These are phyloP conservation scores for Tyria jacobaeae DNA, from an alignment of 2,888 invertebrate species.

Conservation along the genomic window DNA sequence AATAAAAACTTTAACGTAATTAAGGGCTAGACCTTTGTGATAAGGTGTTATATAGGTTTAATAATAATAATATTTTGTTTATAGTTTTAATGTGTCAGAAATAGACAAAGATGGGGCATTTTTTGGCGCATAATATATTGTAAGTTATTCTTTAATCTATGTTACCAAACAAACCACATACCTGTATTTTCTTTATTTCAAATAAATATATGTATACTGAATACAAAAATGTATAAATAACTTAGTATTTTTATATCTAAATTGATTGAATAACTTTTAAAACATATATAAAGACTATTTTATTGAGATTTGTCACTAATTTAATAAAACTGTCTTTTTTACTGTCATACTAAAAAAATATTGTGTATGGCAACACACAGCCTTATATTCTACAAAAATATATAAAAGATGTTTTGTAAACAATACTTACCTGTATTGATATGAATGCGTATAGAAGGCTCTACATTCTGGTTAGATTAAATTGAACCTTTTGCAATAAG, in stretches of 20 bases:
- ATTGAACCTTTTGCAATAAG: too few species aligned
- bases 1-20: not conserved
- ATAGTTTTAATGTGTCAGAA: not conserved
- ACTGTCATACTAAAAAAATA: not conserved
- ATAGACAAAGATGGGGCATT: too few species aligned
- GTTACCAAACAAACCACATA: not conserved
- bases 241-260: constrained; percentile 1
- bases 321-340: not conserved
- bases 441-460: not conserved
- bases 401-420: too few species aligned
- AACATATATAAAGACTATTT: not conserved
- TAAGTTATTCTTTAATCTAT: not conserved
- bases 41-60: not conserved
- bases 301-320: not conserved
- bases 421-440: too few species aligned
- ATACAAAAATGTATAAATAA: not conserved
- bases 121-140: not conserved
- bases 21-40: not conserved
- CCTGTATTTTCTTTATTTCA: not conserved
- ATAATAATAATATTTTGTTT: not conserved
- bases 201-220: not conserved
- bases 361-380: not conserved
- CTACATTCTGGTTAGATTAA: not conserved
- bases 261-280: not conserved
- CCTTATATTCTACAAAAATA: not conserved